Evolutionary conservation across 1,140 invertebrate genomes (phyloP), one percentile per base, ranked within the genome.

Genomic region (Apis florea): DNA sequence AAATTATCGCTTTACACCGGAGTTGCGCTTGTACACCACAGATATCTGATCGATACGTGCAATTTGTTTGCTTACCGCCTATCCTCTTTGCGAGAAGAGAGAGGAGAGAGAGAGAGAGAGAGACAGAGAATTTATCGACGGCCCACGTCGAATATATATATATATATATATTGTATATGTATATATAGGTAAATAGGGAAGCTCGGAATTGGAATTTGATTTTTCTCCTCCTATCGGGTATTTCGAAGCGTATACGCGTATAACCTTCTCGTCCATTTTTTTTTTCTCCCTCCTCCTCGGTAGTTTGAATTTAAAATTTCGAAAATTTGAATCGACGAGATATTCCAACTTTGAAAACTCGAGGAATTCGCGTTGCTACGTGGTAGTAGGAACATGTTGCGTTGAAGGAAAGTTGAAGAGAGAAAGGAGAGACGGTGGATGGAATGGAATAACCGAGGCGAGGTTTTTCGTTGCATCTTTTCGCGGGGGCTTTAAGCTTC

Each of bases 1-100:
- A 84, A 92, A 89, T 92, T 92, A 91, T 91, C 85, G 88, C 86
- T 73, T 85, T 90, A 90, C 88, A 86, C 87, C 19, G 15, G 21
- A 5, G 11, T 2, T 13, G n/a, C 17, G 15, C 15, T 72, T 17
- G 61, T 31, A 19, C 31, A 40, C 31, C 31, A 40, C 54, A 54
- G 47, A 15, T 26, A 53, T 53, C 47, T 31, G 66, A 51, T 59
- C 21, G 17, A 10, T 11, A 17, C 54, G 19, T 17, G 11, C 3
- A 6, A 13, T 40, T 40, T 40, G 31, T 40, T 40, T 6, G 4
- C 4, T 40, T 40, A 0, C 31, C 31, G 31, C 31, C 31, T 40
- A 40, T 5, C 31, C 31, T 40, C 31, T 6, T 4, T 40, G 31
- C 31, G 31, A 40, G 31, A 40, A 40, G 31, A 40, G 31, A 40